Base-by-base conservation (phyloP, 2,113 vertebrate genomes). In the Ictalurus punctatus region DNA sequence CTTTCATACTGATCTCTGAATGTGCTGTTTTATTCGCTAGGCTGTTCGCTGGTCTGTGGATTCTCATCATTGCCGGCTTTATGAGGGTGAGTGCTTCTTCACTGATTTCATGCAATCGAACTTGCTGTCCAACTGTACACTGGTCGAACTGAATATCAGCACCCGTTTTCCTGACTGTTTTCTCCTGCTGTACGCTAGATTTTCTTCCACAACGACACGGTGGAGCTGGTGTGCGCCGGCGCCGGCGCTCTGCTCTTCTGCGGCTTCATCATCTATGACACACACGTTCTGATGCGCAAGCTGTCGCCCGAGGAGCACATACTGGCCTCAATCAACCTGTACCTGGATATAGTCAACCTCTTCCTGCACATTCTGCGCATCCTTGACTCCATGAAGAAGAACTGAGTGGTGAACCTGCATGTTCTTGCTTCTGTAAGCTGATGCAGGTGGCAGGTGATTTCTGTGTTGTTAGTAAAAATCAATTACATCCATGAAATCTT, bases 211-310 rank as follows among this genome's bases (percentile, higher is more conserved):
- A 97, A 92, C n/a, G 96, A 98, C 78, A 95, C 93, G 1, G 1
- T 94, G 52, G 98, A 99, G 84, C 85, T 99, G 92, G 90, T 96
- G 21, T 91, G 97, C 85, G 95, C 98, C 30, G 96, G 96, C 34
- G 92, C 92, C 0, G 98, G 98, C 59, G 96, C 98, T 0, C 94
- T 99, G 88, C 93, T 99, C 34, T 99, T 99, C 94, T 99, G 98
- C n/a, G 98, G 97, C 86, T 99, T 99, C 95, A 97, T 99, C 92
- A 97, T 99, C 95, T 98, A 97, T 40, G 98, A 99, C 91, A 99
- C 97, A 27, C 96, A 97, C 87, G 88, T 97, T 86, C 93, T 99
- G 93, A 98, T 99, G 98, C 97, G 98, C 91, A 96, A 96, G 92
- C 96, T 99, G 6, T 99, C 98, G 34, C 98, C 98, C 0, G 98